A percentile compares a stretch with the other conserved stretches of the same genome.
These are phyloP conservation scores for Oreortyx pictus DNA, from an alignment of 2,797 vertebrate species.

Conservation along the genomic window DNA sequence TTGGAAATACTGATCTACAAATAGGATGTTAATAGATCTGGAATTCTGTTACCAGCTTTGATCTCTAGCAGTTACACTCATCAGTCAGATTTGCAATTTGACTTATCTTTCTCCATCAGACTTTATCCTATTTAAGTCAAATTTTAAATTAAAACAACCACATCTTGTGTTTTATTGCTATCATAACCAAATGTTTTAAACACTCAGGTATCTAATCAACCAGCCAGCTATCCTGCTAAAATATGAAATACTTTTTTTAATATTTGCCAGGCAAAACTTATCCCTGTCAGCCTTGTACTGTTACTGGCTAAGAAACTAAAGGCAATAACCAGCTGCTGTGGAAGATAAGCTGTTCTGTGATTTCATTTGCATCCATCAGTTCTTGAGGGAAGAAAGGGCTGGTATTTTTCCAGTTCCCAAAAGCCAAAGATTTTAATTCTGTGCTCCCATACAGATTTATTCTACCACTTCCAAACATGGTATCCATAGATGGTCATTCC, in stretches of 20 bases:
- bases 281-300: neutral
- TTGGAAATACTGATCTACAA: neutral
- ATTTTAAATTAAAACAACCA: neutral
- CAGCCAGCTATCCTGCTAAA: conserved; percentile 2
- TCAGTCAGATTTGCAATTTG: neutral
- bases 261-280: conserved; percentile 21
- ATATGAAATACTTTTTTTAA: conserved; percentile 16
- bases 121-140: neutral
- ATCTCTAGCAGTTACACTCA: neutral
- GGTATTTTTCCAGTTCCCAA: conserved; percentile 2
- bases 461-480: neutral
- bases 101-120: neutral
- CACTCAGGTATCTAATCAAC: neutral
- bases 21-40: neutral
- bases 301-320: conserved; percentile 34
- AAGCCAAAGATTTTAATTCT: neutral
- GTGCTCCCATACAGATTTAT: neutral
- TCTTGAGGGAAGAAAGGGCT: neutral
- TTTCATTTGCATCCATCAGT: neutral
- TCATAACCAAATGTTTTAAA: neutral
- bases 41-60: neutral
- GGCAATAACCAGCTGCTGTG: neutral
- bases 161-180: neutral
- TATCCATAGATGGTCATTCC: neutral
- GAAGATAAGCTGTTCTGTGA: neutral